Evolutionary conservation across 1,140 invertebrate genomes (phyloP).

Genomic region (Achroia grisella): DNA sequence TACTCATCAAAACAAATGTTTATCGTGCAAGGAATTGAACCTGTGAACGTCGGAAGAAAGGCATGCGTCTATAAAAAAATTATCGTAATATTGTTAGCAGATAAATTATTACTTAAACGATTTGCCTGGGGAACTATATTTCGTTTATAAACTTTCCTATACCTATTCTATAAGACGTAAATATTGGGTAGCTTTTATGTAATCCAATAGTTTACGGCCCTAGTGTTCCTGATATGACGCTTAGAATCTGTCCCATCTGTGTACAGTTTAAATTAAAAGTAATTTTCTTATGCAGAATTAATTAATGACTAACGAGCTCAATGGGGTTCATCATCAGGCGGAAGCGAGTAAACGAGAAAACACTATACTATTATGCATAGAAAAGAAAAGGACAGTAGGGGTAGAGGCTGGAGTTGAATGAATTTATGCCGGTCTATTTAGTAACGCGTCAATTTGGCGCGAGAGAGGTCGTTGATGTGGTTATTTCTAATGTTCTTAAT

Average conservation of each 20-base stretch:
- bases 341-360: conserved; percentile 48
- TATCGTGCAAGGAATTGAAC: no score
- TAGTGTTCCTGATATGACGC: conserved; percentile 2
- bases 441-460: conserved; percentile 68
- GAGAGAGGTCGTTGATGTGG: conserved; percentile 54
- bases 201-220: conserved; percentile 1
- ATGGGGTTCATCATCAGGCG: conserved; percentile 71
- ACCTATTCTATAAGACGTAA: no score
- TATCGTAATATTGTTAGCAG: no score
- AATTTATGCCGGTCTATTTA: conserved; percentile 71
- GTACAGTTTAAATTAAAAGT: conserved; percentile 69
- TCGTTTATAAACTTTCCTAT: no score
- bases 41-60: no score
- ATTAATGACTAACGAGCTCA: conserved; percentile 73
- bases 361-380: conserved; percentile 5
- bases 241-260: conserved; percentile 46
- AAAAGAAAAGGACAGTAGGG: conserved; percentile 24
- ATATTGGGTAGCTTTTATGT: no score
- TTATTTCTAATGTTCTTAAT: conserved; percentile 9
- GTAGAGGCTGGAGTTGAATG: conserved; percentile 61
- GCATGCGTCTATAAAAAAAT: no score
- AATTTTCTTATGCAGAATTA: conserved; percentile 74
- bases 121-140: no score
- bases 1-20: no score
- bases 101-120: no score